Percentiles rank a stretch among this genome's conserved stretches.
Conservation (phyloP, 1,140 invertebrate species). For the Campoletis sonorensis region DNA sequence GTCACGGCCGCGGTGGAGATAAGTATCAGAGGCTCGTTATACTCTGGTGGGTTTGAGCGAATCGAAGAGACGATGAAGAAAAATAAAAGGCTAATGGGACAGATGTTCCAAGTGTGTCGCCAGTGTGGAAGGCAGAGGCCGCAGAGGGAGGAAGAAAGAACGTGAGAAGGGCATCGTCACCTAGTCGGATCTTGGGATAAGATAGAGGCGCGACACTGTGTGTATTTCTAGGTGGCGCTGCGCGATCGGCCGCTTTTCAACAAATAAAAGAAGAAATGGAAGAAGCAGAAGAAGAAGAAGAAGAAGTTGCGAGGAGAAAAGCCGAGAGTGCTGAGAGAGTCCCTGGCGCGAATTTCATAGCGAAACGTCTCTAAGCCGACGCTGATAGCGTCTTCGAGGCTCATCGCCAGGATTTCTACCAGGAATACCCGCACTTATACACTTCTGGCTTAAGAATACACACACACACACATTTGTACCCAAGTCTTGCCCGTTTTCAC, state of each 20-base stretch:
- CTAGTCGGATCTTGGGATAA: conserved; percentile 64
- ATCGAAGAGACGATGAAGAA: not conserved
- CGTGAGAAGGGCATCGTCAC: conserved; percentile 45
- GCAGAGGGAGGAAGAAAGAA: conserved; percentile 13
- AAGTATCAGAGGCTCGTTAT: conserved; percentile 67
- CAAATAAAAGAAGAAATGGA: conserved; percentile 30
- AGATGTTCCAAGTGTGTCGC: not conserved
- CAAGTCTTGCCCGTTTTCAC: conserved; percentile 11
- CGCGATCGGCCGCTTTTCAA: not conserved
- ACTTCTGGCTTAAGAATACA: not conserved
- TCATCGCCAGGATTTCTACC: conserved; percentile 50
- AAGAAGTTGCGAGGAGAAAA: conserved; percentile 7
- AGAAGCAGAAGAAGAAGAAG: conserved; percentile 40
- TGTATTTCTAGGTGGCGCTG: not conserved
- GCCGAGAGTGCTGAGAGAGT: not conserved
- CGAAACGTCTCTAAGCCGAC: conserved; percentile 59
- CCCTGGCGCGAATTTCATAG: conserved; percentile 31
- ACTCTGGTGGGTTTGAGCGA: conserved; percentile 53
- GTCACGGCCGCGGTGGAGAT: conserved; percentile 63
- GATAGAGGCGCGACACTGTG: conserved; percentile 63
- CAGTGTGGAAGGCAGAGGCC: no score
- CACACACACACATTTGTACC: conserved; percentile 10
- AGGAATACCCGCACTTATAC: not conserved
- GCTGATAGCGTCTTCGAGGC: conserved; percentile 68
- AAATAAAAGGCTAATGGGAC: conserved; percentile 19